Conservation (phyloP, 2,888 invertebrate genomes). For the Reticulitermes lucifugus region DNA sequence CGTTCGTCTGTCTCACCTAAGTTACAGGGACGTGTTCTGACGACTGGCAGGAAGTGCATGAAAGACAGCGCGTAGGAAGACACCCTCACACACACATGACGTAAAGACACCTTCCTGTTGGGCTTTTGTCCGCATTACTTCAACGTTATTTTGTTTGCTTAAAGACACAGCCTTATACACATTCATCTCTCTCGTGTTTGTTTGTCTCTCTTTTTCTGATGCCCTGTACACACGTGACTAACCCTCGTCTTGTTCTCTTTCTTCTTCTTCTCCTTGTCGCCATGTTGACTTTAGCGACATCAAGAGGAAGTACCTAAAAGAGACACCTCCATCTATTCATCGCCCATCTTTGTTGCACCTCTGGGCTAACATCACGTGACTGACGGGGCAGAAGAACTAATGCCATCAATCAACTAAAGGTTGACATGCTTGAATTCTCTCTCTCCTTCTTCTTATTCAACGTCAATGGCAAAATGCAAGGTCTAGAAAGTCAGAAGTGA, state of each 20-base stretch:
- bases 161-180: not conserved
- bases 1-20: too few relatives aligned
- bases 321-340: conserved; percentile 29
- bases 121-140: not conserved
- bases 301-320: conserved; percentile 18
- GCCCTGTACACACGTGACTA: not conserved
- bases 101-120: too few relatives aligned
- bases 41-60: too few relatives aligned
- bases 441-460: not conserved
- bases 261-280: not conserved
- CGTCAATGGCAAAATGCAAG: not conserved
- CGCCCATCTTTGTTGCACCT: conserved; percentile 25
- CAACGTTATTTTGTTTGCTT: not conserved
- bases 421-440: conserved; percentile 38
- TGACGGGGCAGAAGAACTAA: conserved; percentile 16
- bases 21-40: too few relatives aligned
- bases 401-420: conserved; percentile 34
- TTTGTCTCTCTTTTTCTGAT: not conserved
- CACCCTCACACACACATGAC: too few relatives aligned
- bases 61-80: too few relatives aligned
- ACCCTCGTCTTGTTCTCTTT: not conserved
- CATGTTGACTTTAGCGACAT: conserved; percentile 28
- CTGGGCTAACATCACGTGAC: conserved; percentile 21
- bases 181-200: too few relatives aligned
- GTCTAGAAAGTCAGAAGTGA: not conserved